phyloP scores from a whole-genome alignment of 2,888 invertebrate genomes.

The Isoperla grammatica region DNA sequence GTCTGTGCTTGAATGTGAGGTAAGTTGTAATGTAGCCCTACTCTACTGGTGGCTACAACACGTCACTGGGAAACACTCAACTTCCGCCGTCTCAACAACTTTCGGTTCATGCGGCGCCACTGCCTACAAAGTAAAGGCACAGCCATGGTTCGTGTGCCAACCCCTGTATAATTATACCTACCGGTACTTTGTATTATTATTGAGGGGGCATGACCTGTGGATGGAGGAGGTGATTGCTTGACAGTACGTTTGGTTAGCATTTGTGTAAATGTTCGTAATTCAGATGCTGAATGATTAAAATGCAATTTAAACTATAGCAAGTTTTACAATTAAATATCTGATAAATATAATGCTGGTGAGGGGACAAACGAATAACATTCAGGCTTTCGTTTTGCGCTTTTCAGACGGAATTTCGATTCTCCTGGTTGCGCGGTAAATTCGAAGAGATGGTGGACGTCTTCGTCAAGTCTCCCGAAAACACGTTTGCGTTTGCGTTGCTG shows the following conservation, averaged over 20 bases:
- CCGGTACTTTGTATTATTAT: background rate
- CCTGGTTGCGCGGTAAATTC: conserved; percentile 72
- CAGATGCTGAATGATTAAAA: too few relatives aligned
- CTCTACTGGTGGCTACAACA: background rate
- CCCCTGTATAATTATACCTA: background rate
- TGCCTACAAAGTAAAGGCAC: background rate
- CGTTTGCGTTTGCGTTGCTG: conserved; percentile 44
- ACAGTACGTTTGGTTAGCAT: too few relatives aligned
- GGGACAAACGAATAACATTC: too few relatives aligned
- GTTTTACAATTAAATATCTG: too few relatives aligned
- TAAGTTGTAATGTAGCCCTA: conserved; percentile 48
- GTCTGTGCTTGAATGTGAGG: conserved; percentile 67
- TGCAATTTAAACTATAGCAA: too few relatives aligned
- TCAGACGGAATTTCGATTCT: conserved; percentile 73
- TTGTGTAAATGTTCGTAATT: too few relatives aligned
- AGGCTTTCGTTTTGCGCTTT: too few relatives aligned
- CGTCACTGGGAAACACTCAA: background rate
- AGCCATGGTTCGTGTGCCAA: background rate
- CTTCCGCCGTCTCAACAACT: background rate
- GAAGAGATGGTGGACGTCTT: conserved; percentile 53
- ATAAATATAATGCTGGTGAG: too few relatives aligned
- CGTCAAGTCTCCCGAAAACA: conserved; percentile 34
- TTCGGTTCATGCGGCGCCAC: background rate
- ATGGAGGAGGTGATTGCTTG: too few relatives aligned
- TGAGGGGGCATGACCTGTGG: too few relatives aligned